Evolutionary conservation across 2,113 vertebrate species (phyloP), one percentile per base, ranked within the genome.

Genomic region (Canis aureus): DNA sequence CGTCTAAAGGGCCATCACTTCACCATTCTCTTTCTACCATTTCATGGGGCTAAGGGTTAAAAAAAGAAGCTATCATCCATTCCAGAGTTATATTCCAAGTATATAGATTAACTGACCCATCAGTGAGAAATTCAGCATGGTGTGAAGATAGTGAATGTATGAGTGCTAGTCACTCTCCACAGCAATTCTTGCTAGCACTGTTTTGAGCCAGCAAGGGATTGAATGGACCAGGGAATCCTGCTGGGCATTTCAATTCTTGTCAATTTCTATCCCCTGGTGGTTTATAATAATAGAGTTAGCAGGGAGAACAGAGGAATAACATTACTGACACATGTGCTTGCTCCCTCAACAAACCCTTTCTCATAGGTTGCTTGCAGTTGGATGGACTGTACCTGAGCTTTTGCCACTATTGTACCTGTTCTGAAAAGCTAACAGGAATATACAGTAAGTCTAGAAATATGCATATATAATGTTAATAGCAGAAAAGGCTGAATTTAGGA

Each of bases 221-320:
- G 97, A 98, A 97, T 97, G 86, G 97, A 78, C 95, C 81, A 94
- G 87, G 95, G 97, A 96, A 93, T 96, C 97, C 97, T 96, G 97
- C 97, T 98, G 97, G 95, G 95, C 96, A 97, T 98, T 98, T 97
- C 94, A 97, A 97, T 97, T 98, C 97, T 96, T 97, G 94, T 96
- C 96, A 97, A 95, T 97, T 97, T 97, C 96, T 97, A 98, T 97
- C 95, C 97, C 96, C 97, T 97, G 92, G 94, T 71, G 96, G 94
- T 96, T 98, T 98, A 92, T 97, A 97, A 97, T 96, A 98, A 98
- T 97, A 98, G 97, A 97, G 95, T 93, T 95, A 97, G 97, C 96
- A 97, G 57, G 93, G 89, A 96, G 97, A 95, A 71, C 78, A 95
- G 94, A 97, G 95, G 97, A 97, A 73, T 96, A 96, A 97, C 95